A percentile compares a stretch with the other conserved stretches of the same genome.
These are phyloP conservation scores for Apis florea DNA, from an alignment of 1,140 invertebrate genomes.

Conservation along the genomic window DNA sequence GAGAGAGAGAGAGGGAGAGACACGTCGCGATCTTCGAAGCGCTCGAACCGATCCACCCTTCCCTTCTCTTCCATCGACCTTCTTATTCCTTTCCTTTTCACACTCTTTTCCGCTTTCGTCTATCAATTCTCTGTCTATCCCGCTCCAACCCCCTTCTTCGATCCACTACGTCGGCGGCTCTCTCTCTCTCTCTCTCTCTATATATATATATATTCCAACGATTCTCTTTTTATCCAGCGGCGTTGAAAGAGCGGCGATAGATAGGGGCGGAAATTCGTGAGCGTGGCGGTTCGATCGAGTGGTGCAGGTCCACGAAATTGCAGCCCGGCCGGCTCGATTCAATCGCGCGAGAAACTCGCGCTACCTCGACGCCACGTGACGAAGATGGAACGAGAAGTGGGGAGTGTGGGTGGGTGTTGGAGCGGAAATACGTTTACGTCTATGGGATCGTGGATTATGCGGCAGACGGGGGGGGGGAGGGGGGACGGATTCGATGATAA, in stretches of 20 bases:
- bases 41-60: conserved; percentile 37
- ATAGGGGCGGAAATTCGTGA: conserved; percentile 44
- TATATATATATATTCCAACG: conserved; percentile 2
- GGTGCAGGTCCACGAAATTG: conserved; percentile 49
- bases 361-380: neutral
- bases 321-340: conserved; percentile 46
- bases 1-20: conserved; percentile 13
- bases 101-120: conserved; percentile 17
- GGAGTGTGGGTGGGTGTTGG: no score
- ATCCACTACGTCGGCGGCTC: neutral
- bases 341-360: conserved; percentile 49
- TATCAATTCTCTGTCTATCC: neutral
- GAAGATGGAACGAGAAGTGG: neutral
- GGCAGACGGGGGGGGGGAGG: conserved; percentile 48
- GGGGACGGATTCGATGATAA: conserved; percentile 64
- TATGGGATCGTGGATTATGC: conserved; percentile 57
- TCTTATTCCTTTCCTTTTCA: conserved; percentile 9
- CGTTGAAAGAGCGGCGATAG: conserved; percentile 40
- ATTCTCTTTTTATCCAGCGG: conserved; percentile 13
- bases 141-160: conserved; percentile 7
- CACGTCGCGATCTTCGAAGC: conserved; percentile 50
- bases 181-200: no score
- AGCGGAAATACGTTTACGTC: conserved; percentile 34
- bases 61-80: neutral
- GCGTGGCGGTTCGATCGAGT: conserved; percentile 31